phyloP scores from a whole-genome alignment of 2,888 invertebrate species.

The Caenorhabditis panamensis region DNA sequence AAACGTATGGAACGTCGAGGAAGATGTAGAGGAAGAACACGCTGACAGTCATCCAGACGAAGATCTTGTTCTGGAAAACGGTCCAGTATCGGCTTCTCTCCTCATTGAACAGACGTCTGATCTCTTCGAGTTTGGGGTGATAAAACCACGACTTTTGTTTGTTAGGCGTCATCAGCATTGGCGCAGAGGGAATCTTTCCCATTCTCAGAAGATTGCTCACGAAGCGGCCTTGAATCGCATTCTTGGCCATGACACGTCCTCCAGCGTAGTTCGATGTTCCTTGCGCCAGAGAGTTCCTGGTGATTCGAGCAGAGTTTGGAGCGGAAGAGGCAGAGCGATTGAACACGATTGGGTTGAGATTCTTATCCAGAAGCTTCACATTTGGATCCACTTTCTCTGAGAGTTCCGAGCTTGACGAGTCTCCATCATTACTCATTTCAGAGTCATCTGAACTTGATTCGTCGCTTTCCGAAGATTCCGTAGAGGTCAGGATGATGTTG shows the following conservation, averaged over 20 bases:
- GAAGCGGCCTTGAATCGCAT: constrained; percentile 23
- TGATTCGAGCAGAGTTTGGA: constrained; percentile 40
- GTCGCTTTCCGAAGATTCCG: constrained; percentile 4
- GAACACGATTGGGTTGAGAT: neutral
- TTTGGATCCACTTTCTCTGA: constrained; percentile 34
- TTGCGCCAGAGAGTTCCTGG: constrained; percentile 32
- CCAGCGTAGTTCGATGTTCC: constrained; percentile 25
- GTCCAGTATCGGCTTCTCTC: neutral
- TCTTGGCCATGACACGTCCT: constrained; percentile 56
- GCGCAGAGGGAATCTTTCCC: constrained; percentile 69
- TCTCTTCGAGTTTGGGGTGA: no score
- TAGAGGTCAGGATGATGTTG: constrained; percentile 11
- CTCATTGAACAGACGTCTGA: no score
- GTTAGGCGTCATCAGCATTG: constrained; percentile 48
- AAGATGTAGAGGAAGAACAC: constrained; percentile 89
- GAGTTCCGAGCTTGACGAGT: constrained; percentile 69
- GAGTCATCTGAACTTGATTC: constrained; percentile 52
- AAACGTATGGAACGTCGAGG: constrained; percentile 91
- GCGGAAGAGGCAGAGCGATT: constrained; percentile 30
- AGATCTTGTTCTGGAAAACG: neutral
- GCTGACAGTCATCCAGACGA: constrained; percentile 39
- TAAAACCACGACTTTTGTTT: constrained; percentile 16
- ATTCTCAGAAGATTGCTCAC: constrained; percentile 40
- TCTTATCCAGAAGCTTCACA: constrained; percentile 7
- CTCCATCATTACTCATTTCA: constrained; percentile 66